These are phyloP conservation scores for Chloropsis hardwickii DNA, from an alignment of 2,113 vertebrate species.

Conservation along the genomic window DNA sequence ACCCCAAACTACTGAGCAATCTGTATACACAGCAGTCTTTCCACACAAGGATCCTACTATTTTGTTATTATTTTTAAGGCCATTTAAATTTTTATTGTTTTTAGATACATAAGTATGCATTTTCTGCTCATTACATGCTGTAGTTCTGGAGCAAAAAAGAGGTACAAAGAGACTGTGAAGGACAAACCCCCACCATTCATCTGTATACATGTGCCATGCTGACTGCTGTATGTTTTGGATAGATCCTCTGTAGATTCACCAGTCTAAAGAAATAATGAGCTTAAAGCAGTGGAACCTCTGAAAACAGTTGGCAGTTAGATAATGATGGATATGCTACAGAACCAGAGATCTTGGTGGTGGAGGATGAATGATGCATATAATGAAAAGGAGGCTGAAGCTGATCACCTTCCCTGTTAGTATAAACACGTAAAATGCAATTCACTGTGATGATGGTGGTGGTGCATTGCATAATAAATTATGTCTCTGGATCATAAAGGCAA, in stretches of 20 bases:
- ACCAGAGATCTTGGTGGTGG: slow-evolving; percentile 56
- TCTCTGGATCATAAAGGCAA: slow-evolving; percentile 61
- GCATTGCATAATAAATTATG: slow-evolving; percentile 47
- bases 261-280: slow-evolving; percentile 79
- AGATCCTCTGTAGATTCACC: slow-evolving; percentile 64
- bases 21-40: slow-evolving; percentile 19
- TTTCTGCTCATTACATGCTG: slow-evolving; percentile 72
- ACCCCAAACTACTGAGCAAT: slow-evolving; percentile 4
- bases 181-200: slow-evolving; percentile 70
- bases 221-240: slow-evolving; percentile 64
- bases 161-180: slow-evolving; percentile 69
- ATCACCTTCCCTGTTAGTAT: slow-evolving; percentile 64
- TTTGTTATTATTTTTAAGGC: slow-evolving; percentile 25
- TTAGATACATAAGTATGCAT: slow-evolving; percentile 49
- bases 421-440: slow-evolving; percentile 58
- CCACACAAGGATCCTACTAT: neutral
- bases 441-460: slow-evolving; percentile 44
- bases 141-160: slow-evolving; percentile 58
- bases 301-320: slow-evolving; percentile 79
- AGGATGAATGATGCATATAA: slow-evolving; percentile 65
- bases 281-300: slow-evolving; percentile 74
- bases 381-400: slow-evolving; percentile 62
- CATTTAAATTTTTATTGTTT: slow-evolving; percentile 42
- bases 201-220: slow-evolving; percentile 65
- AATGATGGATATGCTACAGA: slow-evolving; percentile 70